Base-by-base conservation (phyloP, 1,140 invertebrate species). In the Bombus superbus region DNA sequence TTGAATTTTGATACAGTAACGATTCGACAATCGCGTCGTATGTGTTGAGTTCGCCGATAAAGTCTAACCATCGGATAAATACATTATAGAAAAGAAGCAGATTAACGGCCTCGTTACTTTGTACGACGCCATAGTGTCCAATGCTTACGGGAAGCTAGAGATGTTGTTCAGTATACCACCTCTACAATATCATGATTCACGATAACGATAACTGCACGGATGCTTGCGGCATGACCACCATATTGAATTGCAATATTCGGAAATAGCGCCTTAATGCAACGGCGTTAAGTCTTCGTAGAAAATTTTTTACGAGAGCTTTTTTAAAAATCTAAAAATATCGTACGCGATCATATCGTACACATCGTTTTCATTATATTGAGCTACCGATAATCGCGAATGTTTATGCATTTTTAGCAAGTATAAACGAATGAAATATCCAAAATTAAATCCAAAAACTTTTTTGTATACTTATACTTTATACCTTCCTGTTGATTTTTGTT, bases 201-300 rank as follows among this genome's bases (percentile, higher is more conserved):
- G 78, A 66, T 90, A 90, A 90, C 88, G 88, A 84, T 90, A 89
- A 90, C 85, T 89, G 89, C 85, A 47, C 68, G 85, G 78, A 90
- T 87, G 73, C 81, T 35, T 44, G 66, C 73, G 82, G 81, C 72
- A 80, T 44, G 73, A 66, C 47, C 77, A 81, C 73, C 76, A 68
- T 86, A 90, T 89, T 89, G 88, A 90, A 90, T 89, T 69, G 88
- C 89, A 89, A 90, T 90, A 77, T 89, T 86, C 88, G 62, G 77
- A 78, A 89, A 87, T 87, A 53, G 76, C 77, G 64, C 71, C 69
- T 87, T 68, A 73, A 62, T 57, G 62, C 83, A 81, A 72, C 42
- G 53, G 42, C 71, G 66, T 62, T 44, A 25, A 59, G 62, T 4
- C 32, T 59, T 57, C 22, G 38, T 40, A 18, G 53, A 59, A 18